Base-by-base conservation (phyloP, 2,888 invertebrate genomes). In the Eurytoma californica region DNA sequence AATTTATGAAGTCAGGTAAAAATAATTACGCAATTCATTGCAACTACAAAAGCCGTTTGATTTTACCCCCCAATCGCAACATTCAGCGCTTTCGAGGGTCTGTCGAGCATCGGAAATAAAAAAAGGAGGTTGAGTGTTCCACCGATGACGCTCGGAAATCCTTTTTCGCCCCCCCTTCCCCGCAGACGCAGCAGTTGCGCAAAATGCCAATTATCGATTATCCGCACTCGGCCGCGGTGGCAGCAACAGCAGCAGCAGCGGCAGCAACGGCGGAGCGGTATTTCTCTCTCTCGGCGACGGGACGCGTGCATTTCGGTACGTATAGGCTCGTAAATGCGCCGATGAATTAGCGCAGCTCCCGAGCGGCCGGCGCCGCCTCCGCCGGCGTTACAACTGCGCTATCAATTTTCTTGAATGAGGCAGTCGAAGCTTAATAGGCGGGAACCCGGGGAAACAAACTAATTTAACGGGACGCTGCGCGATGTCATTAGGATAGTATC, bases 321-420 rank as follows among this genome's bases (percentile, higher is more conserved):
- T n/a, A 53, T n/a, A 53, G 53, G 53, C 53, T 53, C 55, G 28
- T 39, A 49, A 60, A 49, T 49, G 16, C 24, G 28, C 16, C 18
- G 61, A 51, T 51, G 61, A 72, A 72, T 72, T 51, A 58, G 47
- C 16, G 13, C 2, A 16, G 16, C 12, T 28, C 14, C 16, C 24
- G 14, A 14, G 14, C 53, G 12, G 13, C 14, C 16, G 14, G 65
- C 2, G 24, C 49, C 28, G 53, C n/a, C 30, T 3, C 47, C 28
- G 20, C 14, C 39, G 39, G 39, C 9, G 9, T 39, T 39, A 39
- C 39, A 39, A 39, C 39, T 30, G 60, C n/a, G 66, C 67, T 77
- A 77, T 72, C 77, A 77, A 77, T 77, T 72, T 72, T 72, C 77
- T 60, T 47, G 66, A 58, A 60, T 28, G 66, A 61, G 55, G 30